Percentiles rank a stretch among this genome's conserved stretches.
These are phyloP conservation scores for Spatula versicolor DNA, from an alignment of 2,797 vertebrate genomes.

Conservation along the genomic window DNA sequence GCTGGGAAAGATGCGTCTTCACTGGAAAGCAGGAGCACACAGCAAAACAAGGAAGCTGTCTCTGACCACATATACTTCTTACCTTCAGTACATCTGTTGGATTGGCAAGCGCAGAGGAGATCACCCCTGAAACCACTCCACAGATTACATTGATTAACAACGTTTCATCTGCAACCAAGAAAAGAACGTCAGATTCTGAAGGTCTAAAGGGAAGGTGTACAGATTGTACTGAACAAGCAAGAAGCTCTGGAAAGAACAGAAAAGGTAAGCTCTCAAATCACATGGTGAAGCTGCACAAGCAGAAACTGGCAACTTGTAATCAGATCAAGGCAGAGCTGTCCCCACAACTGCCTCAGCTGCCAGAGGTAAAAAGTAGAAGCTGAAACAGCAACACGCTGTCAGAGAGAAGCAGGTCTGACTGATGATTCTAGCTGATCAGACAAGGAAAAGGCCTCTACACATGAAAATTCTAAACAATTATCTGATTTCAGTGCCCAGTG, in stretches of 20 bases:
- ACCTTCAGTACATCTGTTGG: constrained; percentile 97
- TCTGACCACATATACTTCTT: neutral
- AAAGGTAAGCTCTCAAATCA: neutral
- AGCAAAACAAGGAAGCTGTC: neutral
- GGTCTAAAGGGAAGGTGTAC: accelerated
- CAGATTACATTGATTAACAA: constrained; percentile 95
- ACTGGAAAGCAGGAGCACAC: neutral
- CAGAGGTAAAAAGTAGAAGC: neutral
- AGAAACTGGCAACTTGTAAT: neutral
- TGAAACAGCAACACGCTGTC: neutral
- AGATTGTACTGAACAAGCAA: neutral
- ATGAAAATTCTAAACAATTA: neutral
- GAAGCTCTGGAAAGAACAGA: neutral
- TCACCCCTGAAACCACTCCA: constrained; percentile 92
- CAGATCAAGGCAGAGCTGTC: neutral
- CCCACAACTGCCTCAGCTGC: neutral
- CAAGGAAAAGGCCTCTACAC: neutral
- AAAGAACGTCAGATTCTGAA: neutral
- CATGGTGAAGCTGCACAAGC: neutral
- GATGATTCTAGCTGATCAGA: neutral
- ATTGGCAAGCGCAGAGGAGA: constrained; percentile 93
- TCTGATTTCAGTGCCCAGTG: neutral
- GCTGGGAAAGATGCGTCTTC: neutral
- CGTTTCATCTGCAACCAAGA: constrained; percentile 88
- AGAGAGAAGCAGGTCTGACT: neutral